A percentile compares a stretch with the other conserved stretches of the same genome.
Conservation (phyloP, 2,888 invertebrate species). For the Drosophila multiciliata region DNA sequence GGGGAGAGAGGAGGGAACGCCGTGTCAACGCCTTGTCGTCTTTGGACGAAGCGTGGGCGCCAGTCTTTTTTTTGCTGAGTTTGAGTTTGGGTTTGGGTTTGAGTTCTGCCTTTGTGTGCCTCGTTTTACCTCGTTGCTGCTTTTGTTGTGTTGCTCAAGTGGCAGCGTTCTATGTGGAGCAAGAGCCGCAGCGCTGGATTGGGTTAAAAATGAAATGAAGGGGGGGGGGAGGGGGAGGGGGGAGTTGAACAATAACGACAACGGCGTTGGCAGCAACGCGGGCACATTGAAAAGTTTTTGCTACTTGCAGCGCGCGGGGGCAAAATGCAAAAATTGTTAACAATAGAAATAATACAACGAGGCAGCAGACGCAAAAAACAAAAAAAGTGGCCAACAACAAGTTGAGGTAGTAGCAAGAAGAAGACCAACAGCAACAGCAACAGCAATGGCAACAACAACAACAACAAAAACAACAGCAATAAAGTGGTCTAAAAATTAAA, state of each 20-base stretch:
- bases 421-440: slow-evolving; percentile 8
- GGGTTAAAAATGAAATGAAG: neutral
- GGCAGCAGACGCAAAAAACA: slow-evolving; percentile 34
- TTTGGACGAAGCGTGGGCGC: slow-evolving; percentile 34
- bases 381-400: slow-evolving; percentile 12
- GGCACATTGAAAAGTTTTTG: slow-evolving; percentile 72
- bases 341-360: slow-evolving; percentile 68
- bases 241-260: slow-evolving; percentile 47
- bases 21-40: slow-evolving; percentile 47
- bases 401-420: slow-evolving; percentile 11
- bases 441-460: slow-evolving; percentile 10
- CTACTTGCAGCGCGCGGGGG: slow-evolving; percentile 67
- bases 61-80: neutral
- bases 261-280: slow-evolving; percentile 18
- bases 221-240: neutral
- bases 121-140: slow-evolving; percentile 52
- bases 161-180: slow-evolving; percentile 47
- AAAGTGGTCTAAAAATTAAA: slow-evolving; percentile 77
- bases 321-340: slow-evolving; percentile 81
- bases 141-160: slow-evolving; percentile 62
- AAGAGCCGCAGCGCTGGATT: slow-evolving; percentile 1
- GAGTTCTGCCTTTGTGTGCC: slow-evolving; percentile 22
- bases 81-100: slow-evolving; percentile 22
- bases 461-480: slow-evolving; percentile 48
- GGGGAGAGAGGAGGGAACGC: slow-evolving; percentile 36